Conservation (phyloP, 2,113 vertebrate genomes). For the Chamaea fasciata region DNA sequence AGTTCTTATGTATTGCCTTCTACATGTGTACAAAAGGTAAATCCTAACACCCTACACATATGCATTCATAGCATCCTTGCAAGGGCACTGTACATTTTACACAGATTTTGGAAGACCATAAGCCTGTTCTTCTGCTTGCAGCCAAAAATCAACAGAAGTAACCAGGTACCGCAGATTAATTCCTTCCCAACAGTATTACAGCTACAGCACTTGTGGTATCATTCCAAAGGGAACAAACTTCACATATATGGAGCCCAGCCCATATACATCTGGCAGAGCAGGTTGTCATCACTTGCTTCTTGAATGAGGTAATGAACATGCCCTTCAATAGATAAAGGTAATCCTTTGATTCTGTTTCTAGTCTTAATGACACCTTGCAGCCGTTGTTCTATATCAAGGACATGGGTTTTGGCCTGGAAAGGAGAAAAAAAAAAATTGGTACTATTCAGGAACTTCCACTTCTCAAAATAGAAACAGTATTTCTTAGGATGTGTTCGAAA, state of each 20-base stretch:
- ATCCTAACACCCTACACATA: neutral
- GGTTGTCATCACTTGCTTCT: constrained; percentile 90
- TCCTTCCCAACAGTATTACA: neutral
- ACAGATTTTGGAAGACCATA: neutral
- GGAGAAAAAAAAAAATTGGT: neutral
- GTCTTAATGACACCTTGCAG: constrained; percentile 96
- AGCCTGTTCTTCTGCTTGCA: neutral
- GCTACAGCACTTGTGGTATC: neutral
- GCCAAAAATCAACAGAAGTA: neutral
- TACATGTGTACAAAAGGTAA: neutral
- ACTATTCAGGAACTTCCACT: neutral
- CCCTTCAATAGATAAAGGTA: constrained; percentile 95
- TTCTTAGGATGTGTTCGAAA: neutral
- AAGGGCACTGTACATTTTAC: neutral
- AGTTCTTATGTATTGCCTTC: neutral
- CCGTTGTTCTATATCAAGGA: constrained; percentile 93
- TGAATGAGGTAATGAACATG: constrained; percentile 98
- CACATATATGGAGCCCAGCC: constrained; percentile 97
- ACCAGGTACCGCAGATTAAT: neutral
- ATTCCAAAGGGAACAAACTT: neutral
- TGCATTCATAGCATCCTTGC: neutral
- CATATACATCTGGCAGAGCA: constrained; percentile 96
- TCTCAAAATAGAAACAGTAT: neutral
- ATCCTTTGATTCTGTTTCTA: constrained; percentile 90
- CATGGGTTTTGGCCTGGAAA: constrained; percentile 93